Percentiles rank a stretch among this genome's conserved stretches.
Evolutionary conservation across 2,797 vertebrate species (phyloP).

Genomic region (Bucorvus abyssinicus): DNA sequence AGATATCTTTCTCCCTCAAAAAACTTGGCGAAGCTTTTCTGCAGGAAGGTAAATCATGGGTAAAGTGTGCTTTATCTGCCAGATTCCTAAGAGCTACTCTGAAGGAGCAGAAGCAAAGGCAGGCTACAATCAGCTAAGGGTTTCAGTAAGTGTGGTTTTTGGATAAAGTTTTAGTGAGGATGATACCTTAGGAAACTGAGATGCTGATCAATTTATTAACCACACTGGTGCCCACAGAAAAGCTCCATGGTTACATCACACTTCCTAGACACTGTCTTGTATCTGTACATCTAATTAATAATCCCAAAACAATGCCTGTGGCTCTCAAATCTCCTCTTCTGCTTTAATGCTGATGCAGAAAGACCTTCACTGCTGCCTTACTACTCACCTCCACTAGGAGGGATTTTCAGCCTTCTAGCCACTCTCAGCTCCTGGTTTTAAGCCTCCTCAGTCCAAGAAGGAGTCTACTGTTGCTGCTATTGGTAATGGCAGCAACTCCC

Average conservation of each 20-base stretch:
- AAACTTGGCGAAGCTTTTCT: background rate
- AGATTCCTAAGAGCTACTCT: background rate
- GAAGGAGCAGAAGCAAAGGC: background rate
- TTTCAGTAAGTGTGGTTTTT: background rate
- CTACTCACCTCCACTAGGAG: background rate
- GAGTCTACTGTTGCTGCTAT: background rate
- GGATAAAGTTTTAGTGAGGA: background rate
- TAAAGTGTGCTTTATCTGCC: background rate
- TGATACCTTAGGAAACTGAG: background rate
- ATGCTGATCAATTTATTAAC: background rate
- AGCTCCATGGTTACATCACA: background rate
- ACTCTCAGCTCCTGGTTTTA: background rate
- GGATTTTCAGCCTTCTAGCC: background rate
- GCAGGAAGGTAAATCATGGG: background rate
- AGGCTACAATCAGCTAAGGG: background rate
- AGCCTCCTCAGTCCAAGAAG: background rate
- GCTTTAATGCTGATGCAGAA: background rate
- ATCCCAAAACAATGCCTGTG: background rate
- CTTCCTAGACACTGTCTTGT: background rate
- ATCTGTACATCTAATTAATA: background rate
- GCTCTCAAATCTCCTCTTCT: background rate
- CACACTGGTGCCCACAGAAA: background rate
- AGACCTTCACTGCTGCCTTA: background rate
- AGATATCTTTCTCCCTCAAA: background rate
- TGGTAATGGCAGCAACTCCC: background rate